These are phyloP conservation scores for Hemicrepidius hirtus DNA, from an alignment of 2,888 invertebrate genomes.

Conservation along the genomic window DNA sequence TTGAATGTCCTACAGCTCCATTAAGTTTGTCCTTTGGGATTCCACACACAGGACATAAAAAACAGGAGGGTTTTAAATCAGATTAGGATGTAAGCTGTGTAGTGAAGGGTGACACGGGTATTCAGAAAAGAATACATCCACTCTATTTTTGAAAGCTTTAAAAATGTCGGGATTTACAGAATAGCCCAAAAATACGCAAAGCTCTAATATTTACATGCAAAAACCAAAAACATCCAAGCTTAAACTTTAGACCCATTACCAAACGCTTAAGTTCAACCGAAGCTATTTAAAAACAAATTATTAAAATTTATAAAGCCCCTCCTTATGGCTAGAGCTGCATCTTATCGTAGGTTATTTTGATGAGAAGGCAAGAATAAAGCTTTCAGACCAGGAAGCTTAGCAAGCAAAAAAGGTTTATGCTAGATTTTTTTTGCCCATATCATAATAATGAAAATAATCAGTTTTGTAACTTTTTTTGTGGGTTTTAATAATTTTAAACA, in stretches of 20 bases:
- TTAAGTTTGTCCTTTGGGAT: conserved; percentile 22
- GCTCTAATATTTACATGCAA: conserved; percentile 9
- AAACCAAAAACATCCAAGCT: not conserved
- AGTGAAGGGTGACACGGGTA: conserved; percentile 28
- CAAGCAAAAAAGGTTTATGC: too few relatives aligned
- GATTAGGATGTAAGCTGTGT: conserved; percentile 29
- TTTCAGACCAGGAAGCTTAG: too few relatives aligned
- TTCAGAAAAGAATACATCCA: conserved; percentile 20
- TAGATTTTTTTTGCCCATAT: too few relatives aligned
- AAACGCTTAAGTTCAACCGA: not conserved
- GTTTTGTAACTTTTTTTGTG: too few relatives aligned
- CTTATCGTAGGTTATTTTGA: too few relatives aligned
- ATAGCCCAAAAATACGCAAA: not conserved
- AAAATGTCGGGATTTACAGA: conserved; percentile 17
- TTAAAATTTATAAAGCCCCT: not conserved
- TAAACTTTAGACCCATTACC: not conserved
- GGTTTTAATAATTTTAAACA: too few relatives aligned
- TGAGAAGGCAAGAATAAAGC: too few relatives aligned
- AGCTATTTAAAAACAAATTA: not conserved
- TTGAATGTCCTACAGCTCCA: conserved; percentile 21
- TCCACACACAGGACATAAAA: conserved; percentile 16
- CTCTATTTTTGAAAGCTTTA: conserved; percentile 17
- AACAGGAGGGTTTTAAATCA: conserved; percentile 28
- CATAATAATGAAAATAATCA: too few relatives aligned
- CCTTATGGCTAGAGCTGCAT: not conserved